These are phyloP conservation scores for Acrobasis consociella DNA, from an alignment of 2,888 invertebrate genomes.

Conservation along the genomic window DNA sequence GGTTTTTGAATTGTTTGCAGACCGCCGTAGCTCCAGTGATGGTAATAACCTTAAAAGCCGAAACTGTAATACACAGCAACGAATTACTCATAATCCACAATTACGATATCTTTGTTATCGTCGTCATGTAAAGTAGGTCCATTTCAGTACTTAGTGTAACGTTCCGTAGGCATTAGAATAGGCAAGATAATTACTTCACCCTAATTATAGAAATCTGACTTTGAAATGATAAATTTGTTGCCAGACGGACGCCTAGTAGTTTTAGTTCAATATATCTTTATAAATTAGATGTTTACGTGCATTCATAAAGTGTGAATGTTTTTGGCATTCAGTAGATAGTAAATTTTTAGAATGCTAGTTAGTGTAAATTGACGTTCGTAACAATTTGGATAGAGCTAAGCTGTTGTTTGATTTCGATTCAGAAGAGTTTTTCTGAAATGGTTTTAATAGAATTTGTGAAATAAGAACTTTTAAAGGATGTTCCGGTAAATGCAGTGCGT, in stretches of 20 bases:
- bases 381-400: constrained; percentile 50
- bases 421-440: constrained; percentile 21
- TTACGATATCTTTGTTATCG: background rate
- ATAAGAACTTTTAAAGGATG: constrained; percentile 36
- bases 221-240: constrained; percentile 62
- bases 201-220: constrained; percentile 40
- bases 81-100: constrained; percentile 2
- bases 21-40: constrained; percentile 11
- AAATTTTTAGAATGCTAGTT: constrained; percentile 82
- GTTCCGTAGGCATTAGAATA: constrained; percentile 29
- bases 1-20: constrained; percentile 11
- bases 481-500: constrained; percentile 27
- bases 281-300: constrained; percentile 76
- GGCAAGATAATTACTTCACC: constrained; percentile 29
- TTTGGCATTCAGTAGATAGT: constrained; percentile 79
- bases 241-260: constrained; percentile 65
- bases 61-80: background rate
- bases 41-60: background rate
- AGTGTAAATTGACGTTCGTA: constrained; percentile 74
- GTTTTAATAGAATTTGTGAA: constrained; percentile 43
- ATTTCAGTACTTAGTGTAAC: constrained; percentile 25
- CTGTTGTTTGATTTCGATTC: constrained; percentile 24
- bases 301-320: constrained; percentile 71
- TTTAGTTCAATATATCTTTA: constrained; percentile 76
- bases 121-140: constrained; percentile 14